Percentiles rank a stretch among this genome's conserved stretches.
Conservation (phyloP, 2,113 vertebrate species). For the Xenopus laevis region DNA sequence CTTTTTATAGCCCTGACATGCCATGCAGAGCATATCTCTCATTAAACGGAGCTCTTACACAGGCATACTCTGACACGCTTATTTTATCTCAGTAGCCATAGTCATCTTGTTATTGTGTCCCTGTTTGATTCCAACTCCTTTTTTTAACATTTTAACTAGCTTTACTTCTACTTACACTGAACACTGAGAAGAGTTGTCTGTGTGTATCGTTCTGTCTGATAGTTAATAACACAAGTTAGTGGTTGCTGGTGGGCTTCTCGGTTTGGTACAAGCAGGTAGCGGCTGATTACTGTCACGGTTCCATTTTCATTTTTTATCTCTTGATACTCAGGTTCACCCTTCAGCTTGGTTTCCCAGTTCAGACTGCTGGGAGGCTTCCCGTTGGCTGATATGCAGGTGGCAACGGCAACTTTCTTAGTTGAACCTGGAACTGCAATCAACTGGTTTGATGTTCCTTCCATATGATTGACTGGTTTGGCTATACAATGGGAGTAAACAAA, state of each 20-base stretch:
- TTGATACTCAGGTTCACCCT: conserved; percentile 82
- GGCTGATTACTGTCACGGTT: conserved; percentile 88
- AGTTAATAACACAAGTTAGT: conserved; percentile 86
- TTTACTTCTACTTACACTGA: conserved; percentile 76
- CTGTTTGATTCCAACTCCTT: no score
- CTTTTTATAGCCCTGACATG: no score
- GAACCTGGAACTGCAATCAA: conserved; percentile 74
- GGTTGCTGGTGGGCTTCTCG: conserved; percentile 85
- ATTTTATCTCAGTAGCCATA: no score
- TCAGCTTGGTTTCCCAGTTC: conserved; percentile 89
- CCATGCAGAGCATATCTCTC: no score
- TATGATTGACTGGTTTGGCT: conserved; percentile 84
- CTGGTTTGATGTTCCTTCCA: conserved; percentile 74
- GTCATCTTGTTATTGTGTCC: no score
- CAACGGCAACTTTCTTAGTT: conserved; percentile 83
- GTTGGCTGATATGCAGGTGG: conserved; percentile 88
- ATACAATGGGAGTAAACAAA: conserved; percentile 21
- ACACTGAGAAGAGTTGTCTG: conserved; percentile 89
- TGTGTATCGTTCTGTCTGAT: conserved; percentile 75
- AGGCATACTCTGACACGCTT: no score
- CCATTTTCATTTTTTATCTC: conserved; percentile 86
- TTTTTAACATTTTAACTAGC: no score
- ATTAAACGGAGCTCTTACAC: no score
- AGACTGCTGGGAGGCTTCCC: conserved; percentile 90
- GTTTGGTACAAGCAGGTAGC: conserved; percentile 81